These are phyloP conservation scores for Eremobia ochroleuca DNA, from an alignment of 2,888 invertebrate genomes.

Conservation along the genomic window DNA sequence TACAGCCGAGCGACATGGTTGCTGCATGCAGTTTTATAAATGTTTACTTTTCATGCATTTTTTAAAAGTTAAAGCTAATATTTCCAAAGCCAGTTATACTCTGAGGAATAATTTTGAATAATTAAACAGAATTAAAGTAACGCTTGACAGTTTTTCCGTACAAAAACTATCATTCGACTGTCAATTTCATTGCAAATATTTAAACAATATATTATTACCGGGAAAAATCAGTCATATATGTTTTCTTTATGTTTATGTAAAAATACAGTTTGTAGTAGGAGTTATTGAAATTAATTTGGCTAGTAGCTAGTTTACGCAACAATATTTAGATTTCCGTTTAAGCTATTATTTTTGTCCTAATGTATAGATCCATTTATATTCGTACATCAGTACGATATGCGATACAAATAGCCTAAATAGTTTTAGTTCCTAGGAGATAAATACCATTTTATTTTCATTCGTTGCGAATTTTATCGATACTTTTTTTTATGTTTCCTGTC, in stretches of 20 bases:
- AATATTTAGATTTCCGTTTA: not conserved
- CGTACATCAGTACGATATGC: not conserved
- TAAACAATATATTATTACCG: not conserved
- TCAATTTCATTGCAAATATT: not conserved
- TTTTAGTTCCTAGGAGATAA: not conserved
- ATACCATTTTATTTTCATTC: not conserved
- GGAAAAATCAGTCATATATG: not conserved
- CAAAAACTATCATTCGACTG: not conserved
- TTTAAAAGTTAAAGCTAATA: not conserved
- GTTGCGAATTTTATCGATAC: not conserved
- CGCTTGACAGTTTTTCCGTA: not conserved
- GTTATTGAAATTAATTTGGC: not conserved
- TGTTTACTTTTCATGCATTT: not conserved
- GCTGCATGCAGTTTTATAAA: not conserved
- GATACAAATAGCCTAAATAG: not conserved
- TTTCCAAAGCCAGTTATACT: not conserved
- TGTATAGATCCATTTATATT: not conserved
- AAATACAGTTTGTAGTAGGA: not conserved
- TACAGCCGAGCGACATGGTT: constrained; percentile 64
- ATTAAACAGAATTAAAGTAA: not conserved
- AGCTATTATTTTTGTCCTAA: not conserved
- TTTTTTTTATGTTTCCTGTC: not conserved
- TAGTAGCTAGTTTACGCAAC: not conserved
- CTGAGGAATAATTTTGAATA: not conserved
- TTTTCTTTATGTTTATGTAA: not conserved